Evolutionary conservation across 2,797 vertebrate species (phyloP).

Genomic region (Sciurus vulgaris): DNA sequence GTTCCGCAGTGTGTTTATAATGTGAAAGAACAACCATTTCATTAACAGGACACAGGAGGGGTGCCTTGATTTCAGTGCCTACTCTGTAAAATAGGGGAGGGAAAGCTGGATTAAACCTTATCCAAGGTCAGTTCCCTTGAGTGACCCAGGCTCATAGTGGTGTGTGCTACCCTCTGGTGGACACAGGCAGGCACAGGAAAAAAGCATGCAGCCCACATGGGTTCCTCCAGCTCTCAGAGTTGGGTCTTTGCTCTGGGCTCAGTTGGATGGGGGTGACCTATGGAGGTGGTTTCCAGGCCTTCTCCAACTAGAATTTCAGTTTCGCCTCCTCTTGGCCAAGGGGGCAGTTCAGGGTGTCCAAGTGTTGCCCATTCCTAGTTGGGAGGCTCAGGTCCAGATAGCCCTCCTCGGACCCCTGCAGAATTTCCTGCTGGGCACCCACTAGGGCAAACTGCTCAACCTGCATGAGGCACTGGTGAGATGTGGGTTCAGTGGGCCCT

Average conservation of each 20-base stretch:
- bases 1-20: not conserved
- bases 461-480: not conserved
- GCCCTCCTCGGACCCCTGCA: not conserved
- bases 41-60: not conserved
- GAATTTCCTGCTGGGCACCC: not conserved
- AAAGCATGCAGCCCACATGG: not conserved
- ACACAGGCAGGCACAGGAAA: slow-evolving; percentile 11
- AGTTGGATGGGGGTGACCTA: not conserved
- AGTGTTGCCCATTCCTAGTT: not conserved
- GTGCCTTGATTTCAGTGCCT: not conserved
- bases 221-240: not conserved
- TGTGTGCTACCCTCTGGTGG: slow-evolving; percentile 46
- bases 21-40: not conserved
- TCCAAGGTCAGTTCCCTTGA: not conserved
- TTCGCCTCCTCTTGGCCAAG: not conserved
- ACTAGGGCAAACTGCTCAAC: not conserved
- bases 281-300: not conserved
- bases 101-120: not conserved
- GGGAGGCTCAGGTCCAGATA: not conserved
- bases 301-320: not conserved
- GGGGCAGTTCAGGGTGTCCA: not conserved
- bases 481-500: fast-evolving
- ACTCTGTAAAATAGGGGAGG: not conserved
- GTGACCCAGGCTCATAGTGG: not conserved
- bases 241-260: slow-evolving; percentile 20